Conservation (phyloP, 2,888 invertebrate genomes). For the Chrysodeixis includens region DNA sequence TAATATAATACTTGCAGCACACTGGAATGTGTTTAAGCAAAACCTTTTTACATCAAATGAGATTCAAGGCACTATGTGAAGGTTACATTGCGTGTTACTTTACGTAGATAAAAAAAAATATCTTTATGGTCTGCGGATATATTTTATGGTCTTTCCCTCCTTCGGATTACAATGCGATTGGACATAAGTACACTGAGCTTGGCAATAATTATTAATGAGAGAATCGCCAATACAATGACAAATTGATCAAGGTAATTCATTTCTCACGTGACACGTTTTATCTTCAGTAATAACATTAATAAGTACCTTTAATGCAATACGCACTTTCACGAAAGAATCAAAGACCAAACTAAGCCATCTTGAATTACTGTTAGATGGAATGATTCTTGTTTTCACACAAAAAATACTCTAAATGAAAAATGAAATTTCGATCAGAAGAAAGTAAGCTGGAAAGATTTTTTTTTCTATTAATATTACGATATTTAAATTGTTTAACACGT, state of each 20-base stretch:
- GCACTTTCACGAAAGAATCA: neutral
- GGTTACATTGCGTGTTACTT: constrained; percentile 9
- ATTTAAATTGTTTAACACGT: no score
- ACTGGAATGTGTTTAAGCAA: constrained; percentile 36
- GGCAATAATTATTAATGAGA: constrained; percentile 11
- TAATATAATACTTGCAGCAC: constrained; percentile 46
- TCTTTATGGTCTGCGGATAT: neutral
- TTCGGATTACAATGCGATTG: constrained; percentile 1
- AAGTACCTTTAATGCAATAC: neutral
- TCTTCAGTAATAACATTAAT: neutral
- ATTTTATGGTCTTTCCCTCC: neutral
- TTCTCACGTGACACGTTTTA: neutral
- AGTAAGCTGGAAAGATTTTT: no score
- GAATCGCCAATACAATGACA: constrained; percentile 8
- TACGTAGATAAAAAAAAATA: neutral
- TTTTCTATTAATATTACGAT: no score
- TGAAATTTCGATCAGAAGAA: no score
- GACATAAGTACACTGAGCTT: neutral
- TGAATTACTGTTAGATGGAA: constrained; percentile 15
- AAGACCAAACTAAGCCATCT: neutral
- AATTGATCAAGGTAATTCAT: constrained; percentile 14
- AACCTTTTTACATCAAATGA: constrained; percentile 45
- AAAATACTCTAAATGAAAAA: no score
- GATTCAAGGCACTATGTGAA: constrained; percentile 41
- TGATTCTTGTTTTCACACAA: no score